These are phyloP conservation scores for Anastrepha ludens DNA, from an alignment of 1,140 invertebrate genomes.

Conservation along the genomic window DNA sequence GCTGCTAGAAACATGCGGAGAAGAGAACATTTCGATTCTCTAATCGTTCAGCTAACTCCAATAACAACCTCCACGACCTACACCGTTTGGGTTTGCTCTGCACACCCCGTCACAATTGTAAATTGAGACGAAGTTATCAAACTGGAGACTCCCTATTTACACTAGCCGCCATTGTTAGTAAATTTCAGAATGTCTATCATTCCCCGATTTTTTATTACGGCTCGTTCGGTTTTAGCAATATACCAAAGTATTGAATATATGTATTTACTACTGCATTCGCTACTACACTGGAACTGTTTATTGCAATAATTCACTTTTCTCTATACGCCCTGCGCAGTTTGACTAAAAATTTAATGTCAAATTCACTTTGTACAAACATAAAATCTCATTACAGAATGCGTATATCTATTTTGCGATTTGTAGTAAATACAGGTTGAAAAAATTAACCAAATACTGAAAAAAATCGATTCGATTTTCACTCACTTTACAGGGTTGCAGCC, in stretches of 20 bases:
- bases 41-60: constrained; percentile 30
- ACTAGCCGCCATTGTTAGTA: constrained; percentile 3
- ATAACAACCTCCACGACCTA: constrained; percentile 42
- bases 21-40: constrained; percentile 63
- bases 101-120: constrained; percentile 14
- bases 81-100: constrained; percentile 12
- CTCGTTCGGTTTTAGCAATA: not conserved
- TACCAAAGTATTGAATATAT: not conserved
- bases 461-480: constrained; percentile 36
- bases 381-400: no score
- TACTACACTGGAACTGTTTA: not conserved
- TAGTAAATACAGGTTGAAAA: constrained; percentile 9
- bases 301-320: not conserved
- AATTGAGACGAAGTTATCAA: constrained; percentile 27
- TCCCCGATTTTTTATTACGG: not conserved
- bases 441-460: constrained; percentile 4
- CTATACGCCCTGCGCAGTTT: no score
- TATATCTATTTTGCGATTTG: not conserved
- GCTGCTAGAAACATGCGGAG: constrained; percentile 56
- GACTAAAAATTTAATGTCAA: no score
- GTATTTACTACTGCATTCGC: not conserved
- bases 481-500: not conserved
- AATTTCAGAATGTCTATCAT: not conserved
- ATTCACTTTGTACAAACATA: no score
- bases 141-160: constrained; percentile 12